Evolutionary conservation across 2,113 vertebrate species (phyloP), one percentile per base, ranked within the genome.

Genomic region (Pseudorhombus dupliciocellatus): DNA sequence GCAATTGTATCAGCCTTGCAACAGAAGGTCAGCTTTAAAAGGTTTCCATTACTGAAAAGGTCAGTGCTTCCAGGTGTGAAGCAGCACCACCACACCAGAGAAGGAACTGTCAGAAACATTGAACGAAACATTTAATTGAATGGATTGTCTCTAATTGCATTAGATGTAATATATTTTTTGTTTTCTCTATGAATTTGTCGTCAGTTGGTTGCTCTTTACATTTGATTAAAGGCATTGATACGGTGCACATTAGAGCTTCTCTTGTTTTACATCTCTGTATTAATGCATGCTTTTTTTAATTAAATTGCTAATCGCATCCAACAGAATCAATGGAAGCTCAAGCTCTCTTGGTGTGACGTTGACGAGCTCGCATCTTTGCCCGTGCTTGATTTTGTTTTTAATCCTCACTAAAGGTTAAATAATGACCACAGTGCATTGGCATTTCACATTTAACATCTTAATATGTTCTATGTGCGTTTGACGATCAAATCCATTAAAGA

Each of bases 41-140:
- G 82, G 83, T 89, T 90, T 90, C 80, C 83, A 89, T 88, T 85
- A 76, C 53, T 75, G 75, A 85, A 91, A 91, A 88, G 89, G 90
- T 88, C 89, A 85, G 62, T 9, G 83, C 89, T 76, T 84, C 71
- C 83, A 89, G 86, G 86, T 88, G 87, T 83, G 78, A 86, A 80
- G 53, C 56, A 12, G 15, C 3, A n/a, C 28, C 42, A 6, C 56
- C 34, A 55, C 16, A 6, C 7, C 42, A n/a, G 21, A 64, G 57
- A 70, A 9, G 52, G 52, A 71, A 66, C 70, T 61, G 50, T 66
- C 18, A 62, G 34, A 81, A 61, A 61, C 59, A 72, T 3, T 24
- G 3, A 59, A 63, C 65, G 51, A 58, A 70, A 48, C 15, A 42
- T 75, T 66, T 54, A 61, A 72, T 60, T 74, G 26, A 42, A 68